Evolutionary conservation across 1,140 invertebrate species (phyloP).

Genomic region (Macrostomum lignano): DNA sequence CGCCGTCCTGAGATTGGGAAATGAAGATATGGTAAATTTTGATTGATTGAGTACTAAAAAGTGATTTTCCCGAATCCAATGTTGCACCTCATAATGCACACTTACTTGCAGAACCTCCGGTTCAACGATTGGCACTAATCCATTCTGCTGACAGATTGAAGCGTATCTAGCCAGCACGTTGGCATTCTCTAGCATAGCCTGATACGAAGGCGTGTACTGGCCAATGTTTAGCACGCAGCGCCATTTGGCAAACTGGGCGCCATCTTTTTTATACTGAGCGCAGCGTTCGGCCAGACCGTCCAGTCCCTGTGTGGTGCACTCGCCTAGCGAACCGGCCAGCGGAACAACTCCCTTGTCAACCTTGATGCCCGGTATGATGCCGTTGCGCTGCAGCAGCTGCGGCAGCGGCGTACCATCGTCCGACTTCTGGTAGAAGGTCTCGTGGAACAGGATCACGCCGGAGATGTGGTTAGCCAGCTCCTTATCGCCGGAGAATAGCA

Average conservation of each 20-base stretch:
- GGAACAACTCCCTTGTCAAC: slow-evolving; percentile 31
- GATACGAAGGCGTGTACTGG: slow-evolving; percentile 55
- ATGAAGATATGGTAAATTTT: no score
- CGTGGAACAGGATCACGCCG: slow-evolving; percentile 53
- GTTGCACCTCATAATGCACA: no score
- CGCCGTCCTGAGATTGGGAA: no score
- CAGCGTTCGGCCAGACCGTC: slow-evolving; percentile 72
- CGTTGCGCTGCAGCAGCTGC: slow-evolving; percentile 25
- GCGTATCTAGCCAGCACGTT: slow-evolving; percentile 84
- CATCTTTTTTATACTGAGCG: slow-evolving; percentile 88
- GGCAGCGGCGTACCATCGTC: slow-evolving; percentile 28
- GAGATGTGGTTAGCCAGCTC: slow-evolving; percentile 25
- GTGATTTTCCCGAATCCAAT: no score
- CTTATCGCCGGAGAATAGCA: slow-evolving; percentile 50
- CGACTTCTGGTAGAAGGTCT: slow-evolving; percentile 67
- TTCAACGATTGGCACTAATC: slow-evolving; percentile 85
- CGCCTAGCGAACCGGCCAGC: slow-evolving; percentile 49
- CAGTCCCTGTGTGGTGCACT: slow-evolving; percentile 81
- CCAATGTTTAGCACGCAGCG: slow-evolving; percentile 77
- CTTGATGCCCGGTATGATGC: slow-evolving; percentile 32
- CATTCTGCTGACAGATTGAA: slow-evolving; percentile 63
- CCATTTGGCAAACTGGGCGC: slow-evolving; percentile 94
- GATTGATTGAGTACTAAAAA: no score
- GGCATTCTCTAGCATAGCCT: slow-evolving; percentile 66
- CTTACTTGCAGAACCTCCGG: slow-evolving; percentile 49